These are phyloP conservation scores for Aptenodytes forsteri DNA, from an alignment of 2,113 vertebrate genomes.

Conservation along the genomic window DNA sequence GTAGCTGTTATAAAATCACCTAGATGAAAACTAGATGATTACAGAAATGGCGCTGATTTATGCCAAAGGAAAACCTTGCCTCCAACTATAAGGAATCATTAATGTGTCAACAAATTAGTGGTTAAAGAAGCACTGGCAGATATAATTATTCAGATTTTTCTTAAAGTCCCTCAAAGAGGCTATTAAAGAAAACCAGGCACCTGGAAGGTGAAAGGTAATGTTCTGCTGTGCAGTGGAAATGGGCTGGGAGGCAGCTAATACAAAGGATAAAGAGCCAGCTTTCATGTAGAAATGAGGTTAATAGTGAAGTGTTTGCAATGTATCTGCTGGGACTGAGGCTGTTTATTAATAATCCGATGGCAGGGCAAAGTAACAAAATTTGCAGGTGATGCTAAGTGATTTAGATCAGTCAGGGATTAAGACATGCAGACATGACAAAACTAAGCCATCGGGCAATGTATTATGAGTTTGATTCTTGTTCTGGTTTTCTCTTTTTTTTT, in stretches of 20 bases:
- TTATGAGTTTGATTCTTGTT: not conserved
- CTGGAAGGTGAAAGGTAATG: not conserved
- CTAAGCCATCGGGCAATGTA: not conserved
- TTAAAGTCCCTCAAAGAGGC: not conserved
- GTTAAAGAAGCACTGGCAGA: not conserved
- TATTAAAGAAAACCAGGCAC: not conserved
- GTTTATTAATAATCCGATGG: not conserved
- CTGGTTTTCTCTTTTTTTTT: not conserved
- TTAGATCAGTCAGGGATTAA: not conserved
- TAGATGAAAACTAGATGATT: slow-evolving; percentile 37
- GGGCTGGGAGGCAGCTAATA: not conserved
- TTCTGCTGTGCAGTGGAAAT: not conserved
- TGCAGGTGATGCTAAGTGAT: not conserved
- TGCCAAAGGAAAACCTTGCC: slow-evolving; percentile 2
- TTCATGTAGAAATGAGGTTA: slow-evolving; percentile 1
- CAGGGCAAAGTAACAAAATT: not conserved
- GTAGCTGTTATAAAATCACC: slow-evolving; percentile 15
- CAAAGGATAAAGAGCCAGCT: not conserved
- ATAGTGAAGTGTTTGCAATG: not conserved
- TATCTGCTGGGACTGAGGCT: not conserved
- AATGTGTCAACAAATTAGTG: slow-evolving; percentile 23
- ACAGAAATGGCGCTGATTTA: not conserved
- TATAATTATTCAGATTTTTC: slow-evolving; percentile 1
- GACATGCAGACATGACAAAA: not conserved
- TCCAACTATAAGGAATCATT: not conserved